These are phyloP conservation scores for Corythornis vintsioides DNA, from an alignment of 2,113 vertebrate genomes.

Conservation along the genomic window DNA sequence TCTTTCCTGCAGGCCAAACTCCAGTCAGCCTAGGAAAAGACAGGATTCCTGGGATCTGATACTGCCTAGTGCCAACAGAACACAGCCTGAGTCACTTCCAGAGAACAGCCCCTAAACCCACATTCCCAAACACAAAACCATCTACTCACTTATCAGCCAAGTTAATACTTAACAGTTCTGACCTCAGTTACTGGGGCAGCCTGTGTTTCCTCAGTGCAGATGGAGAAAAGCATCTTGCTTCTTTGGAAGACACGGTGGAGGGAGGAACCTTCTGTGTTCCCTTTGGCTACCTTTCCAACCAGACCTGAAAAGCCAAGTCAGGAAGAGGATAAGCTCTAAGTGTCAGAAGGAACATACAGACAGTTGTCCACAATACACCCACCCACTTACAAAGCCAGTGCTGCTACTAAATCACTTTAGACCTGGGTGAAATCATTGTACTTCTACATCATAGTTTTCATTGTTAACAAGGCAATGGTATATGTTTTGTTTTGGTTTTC, in stretches of 20 bases:
- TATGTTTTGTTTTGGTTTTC: too few species aligned
- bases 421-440: background rate
- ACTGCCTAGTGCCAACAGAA: background rate
- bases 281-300: background rate
- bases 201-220: background rate
- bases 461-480: background rate
- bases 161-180: constrained; percentile 33
- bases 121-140: background rate
- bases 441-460: background rate
- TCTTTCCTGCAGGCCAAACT: background rate
- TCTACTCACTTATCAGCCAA: background rate
- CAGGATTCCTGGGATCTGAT: background rate
- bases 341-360: background rate
- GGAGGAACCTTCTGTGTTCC: background rate
- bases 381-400: background rate
- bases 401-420: background rate
- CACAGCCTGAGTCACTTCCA: background rate
- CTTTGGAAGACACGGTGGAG: background rate
- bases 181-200: background rate
- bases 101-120: background rate
- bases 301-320: background rate
- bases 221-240: background rate
- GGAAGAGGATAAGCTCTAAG: background rate
- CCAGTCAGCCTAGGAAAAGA: background rate
- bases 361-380: background rate